Percentiles rank a stretch among this genome's conserved stretches.
Evolutionary conservation across 1,140 invertebrate genomes (phyloP).

Genomic region (Dendrolimus kikuchii): DNA sequence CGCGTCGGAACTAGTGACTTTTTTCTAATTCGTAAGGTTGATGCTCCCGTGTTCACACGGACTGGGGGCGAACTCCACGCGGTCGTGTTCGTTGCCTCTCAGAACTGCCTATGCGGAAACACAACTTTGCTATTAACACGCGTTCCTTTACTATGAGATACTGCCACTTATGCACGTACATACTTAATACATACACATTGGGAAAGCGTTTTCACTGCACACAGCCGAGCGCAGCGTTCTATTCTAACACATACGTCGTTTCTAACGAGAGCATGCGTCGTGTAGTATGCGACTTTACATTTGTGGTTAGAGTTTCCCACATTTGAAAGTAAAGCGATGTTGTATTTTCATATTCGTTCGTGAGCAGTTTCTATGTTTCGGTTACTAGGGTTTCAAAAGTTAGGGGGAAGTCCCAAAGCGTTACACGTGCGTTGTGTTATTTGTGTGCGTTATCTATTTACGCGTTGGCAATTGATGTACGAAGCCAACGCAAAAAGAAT

Average conservation of each 20-base stretch:
- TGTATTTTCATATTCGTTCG: constrained; percentile 46
- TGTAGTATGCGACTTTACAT: constrained; percentile 33
- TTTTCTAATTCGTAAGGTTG: constrained; percentile 68
- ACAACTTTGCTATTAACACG: constrained; percentile 62
- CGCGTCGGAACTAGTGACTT: constrained; percentile 25
- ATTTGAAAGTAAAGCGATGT: constrained; percentile 35
- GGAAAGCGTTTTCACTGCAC: constrained; percentile 48
- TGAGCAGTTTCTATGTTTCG: constrained; percentile 54
- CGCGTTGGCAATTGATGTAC: neutral
- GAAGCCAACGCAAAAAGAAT: neutral
- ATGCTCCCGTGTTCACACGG: constrained; percentile 60
- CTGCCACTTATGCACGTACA: constrained; percentile 56
- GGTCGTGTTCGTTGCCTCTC: constrained; percentile 48
- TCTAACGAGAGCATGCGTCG: constrained; percentile 28
- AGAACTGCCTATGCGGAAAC: constrained; percentile 64
- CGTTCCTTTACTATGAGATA: constrained; percentile 64
- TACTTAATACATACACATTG: constrained; percentile 33
- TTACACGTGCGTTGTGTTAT: constrained; percentile 10
- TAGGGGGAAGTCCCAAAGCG: constrained; percentile 15
- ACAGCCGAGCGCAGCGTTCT: constrained; percentile 31
- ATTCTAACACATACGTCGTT: neutral
- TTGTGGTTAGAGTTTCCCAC: constrained; percentile 42
- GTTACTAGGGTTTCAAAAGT: constrained; percentile 43
- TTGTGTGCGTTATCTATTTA: constrained; percentile 30
- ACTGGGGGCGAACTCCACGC: constrained; percentile 40